phyloP scores from a whole-genome alignment of 2,888 invertebrate species.

The Agapostemon virescens region DNA sequence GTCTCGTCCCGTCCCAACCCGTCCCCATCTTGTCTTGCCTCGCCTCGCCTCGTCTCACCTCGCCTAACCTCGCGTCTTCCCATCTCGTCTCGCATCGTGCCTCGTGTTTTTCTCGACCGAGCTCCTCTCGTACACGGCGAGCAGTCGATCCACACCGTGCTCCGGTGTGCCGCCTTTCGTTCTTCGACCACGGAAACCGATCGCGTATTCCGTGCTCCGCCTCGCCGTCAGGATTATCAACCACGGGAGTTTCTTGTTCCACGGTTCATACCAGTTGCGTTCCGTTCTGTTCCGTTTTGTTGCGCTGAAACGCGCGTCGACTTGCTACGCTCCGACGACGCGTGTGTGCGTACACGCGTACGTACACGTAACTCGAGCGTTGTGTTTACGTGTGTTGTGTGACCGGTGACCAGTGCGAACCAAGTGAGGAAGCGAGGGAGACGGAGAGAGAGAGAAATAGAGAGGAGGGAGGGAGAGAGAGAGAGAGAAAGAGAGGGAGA shows the following conservation, averaged over 20 bases:
- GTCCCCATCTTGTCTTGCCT: constrained; percentile 1
- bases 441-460: not conserved
- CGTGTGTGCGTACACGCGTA: not conserved
- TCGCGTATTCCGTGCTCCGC: constrained; percentile 9
- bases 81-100: constrained; percentile 31
- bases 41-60: not conserved
- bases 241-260: constrained; percentile 34
- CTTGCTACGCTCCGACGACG: not conserved
- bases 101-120: constrained; percentile 47
- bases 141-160: constrained; percentile 27
- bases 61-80: constrained; percentile 17
- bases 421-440: constrained; percentile 1
- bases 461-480: not conserved
- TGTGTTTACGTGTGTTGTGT: constrained; percentile 59
- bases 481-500: not conserved
- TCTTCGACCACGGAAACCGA: constrained; percentile 21
- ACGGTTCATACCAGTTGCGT: constrained; percentile 16
- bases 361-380: constrained; percentile 30
- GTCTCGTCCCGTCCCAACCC: constrained; percentile 20
- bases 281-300: not conserved
- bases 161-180: constrained; percentile 19
- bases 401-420: constrained; percentile 57
- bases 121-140: constrained; percentile 29
- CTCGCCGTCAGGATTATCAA: constrained; percentile 28
- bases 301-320: not conserved